Conservation (phyloP, 2,888 invertebrate species). For the Penaeus monodon region DNA sequence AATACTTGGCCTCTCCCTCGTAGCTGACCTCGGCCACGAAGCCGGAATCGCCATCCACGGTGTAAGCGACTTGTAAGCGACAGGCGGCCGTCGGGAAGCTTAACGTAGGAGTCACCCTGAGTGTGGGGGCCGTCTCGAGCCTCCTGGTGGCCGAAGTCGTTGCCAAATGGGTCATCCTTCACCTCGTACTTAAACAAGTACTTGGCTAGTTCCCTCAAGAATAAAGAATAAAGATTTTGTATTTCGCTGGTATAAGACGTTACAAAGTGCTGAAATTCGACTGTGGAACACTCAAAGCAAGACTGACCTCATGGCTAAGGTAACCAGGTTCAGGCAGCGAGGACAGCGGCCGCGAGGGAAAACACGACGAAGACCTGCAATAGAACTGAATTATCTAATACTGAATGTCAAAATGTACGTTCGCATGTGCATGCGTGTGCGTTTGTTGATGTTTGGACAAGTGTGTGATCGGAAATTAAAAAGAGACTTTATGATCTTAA, state of each 20-base stretch:
- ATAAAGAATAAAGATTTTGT: background rate
- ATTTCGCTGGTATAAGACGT: background rate
- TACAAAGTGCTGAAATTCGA: background rate
- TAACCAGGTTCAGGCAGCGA: background rate
- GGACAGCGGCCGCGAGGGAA: too few species aligned
- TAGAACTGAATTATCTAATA: too few species aligned
- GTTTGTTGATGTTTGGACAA: too few species aligned
- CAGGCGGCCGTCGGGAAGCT: constrained; percentile 4
- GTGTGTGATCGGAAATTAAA: too few species aligned
- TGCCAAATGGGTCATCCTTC: background rate
- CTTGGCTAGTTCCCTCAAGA: background rate
- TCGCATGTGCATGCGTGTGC: too few species aligned
- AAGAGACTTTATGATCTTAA: too few species aligned
- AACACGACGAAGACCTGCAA: too few species aligned
- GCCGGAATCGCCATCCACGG: background rate
- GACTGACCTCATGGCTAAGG: background rate
- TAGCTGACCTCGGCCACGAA: background rate
- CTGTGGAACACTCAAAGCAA: background rate
- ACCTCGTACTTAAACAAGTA: background rate
- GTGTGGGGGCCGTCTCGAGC: background rate
- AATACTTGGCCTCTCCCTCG: background rate
- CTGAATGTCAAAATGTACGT: too few species aligned
- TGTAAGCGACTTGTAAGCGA: background rate
- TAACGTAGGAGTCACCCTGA: background rate
- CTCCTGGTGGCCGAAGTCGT: constrained; percentile 11